These are phyloP conservation scores for Pteronura brasiliensis DNA, from an alignment of 2,113 vertebrate genomes.

Conservation along the genomic window DNA sequence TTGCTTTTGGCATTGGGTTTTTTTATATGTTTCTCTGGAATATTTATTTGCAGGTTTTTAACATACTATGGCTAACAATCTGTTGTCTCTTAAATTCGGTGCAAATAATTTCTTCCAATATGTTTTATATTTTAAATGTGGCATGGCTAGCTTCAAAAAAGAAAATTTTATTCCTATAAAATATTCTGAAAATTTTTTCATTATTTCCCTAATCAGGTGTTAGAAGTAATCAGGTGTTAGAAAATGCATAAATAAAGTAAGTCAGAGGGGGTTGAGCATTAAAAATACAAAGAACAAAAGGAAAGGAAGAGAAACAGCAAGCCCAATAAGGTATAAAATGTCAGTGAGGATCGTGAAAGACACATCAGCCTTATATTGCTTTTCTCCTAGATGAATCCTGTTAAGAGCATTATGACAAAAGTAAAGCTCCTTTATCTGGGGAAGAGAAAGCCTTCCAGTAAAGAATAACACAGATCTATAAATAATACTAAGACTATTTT, in stretches of 20 bases:
- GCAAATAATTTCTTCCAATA: background rate
- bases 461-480: conserved; percentile 54
- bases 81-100: background rate
- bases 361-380: background rate
- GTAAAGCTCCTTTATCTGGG: conserved; percentile 47
- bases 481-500: conserved; percentile 52
- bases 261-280: background rate
- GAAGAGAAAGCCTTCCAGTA: conserved; percentile 38
- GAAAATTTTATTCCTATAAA: background rate
- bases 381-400: conserved; percentile 40
- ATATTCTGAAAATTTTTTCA: background rate
- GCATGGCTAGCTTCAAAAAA: background rate
- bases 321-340: background rate
- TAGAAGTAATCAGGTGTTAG: background rate
- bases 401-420: conserved; percentile 50
- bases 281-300: background rate
- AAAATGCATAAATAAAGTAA: background rate
- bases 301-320: background rate
- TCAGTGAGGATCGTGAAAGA: background rate
- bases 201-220: background rate
- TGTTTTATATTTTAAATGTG: background rate
- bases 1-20: background rate
- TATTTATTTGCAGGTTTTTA: background rate
- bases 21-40: background rate
- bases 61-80: background rate